phyloP scores from a whole-genome alignment of 1,140 invertebrate genomes.

The Pentalonia nigronervosa region DNA sequence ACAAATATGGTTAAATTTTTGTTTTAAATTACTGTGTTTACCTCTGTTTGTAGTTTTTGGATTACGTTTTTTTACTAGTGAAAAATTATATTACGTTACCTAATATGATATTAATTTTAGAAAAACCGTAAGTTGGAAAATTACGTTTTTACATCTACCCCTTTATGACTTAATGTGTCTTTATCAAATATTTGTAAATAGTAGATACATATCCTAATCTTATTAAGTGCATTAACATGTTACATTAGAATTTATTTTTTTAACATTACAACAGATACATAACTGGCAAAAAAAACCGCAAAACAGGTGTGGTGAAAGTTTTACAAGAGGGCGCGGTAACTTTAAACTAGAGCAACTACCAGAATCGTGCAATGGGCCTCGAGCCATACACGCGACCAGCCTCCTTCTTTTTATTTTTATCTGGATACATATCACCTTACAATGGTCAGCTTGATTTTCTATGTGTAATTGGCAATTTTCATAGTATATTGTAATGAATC shows the following conservation, averaged over 20 bases:
- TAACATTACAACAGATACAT: slow-evolving; percentile 54
- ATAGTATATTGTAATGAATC: slow-evolving; percentile 45
- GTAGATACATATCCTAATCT: not conserved
- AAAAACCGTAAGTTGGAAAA: not conserved
- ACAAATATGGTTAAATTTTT: not conserved
- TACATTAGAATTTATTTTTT: slow-evolving; percentile 55
- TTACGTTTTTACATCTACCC: not conserved
- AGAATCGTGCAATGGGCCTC: slow-evolving; percentile 57
- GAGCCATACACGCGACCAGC: slow-evolving; percentile 55
- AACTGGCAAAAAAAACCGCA: slow-evolving; percentile 55
- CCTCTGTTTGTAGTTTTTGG: not conserved
- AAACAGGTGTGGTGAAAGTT: slow-evolving; percentile 58
- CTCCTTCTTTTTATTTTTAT: slow-evolving; percentile 56
- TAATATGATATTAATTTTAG: not conserved
- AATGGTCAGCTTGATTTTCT: slow-evolving; percentile 57
- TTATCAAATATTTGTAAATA: not conserved
- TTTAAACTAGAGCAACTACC: slow-evolving; percentile 58
- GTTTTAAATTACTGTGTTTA: not conserved
- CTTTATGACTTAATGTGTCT: not conserved
- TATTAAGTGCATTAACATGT: slow-evolving; percentile 45
- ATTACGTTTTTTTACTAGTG: not conserved
- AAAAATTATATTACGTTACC: not conserved
- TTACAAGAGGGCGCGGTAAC: slow-evolving; percentile 58
- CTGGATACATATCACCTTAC: slow-evolving; percentile 49
- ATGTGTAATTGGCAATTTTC: slow-evolving; percentile 56